Evolutionary conservation across 53 echinoderm and acorn worm species (phyloP).

Genomic region (Astropecten irregularis): DNA sequence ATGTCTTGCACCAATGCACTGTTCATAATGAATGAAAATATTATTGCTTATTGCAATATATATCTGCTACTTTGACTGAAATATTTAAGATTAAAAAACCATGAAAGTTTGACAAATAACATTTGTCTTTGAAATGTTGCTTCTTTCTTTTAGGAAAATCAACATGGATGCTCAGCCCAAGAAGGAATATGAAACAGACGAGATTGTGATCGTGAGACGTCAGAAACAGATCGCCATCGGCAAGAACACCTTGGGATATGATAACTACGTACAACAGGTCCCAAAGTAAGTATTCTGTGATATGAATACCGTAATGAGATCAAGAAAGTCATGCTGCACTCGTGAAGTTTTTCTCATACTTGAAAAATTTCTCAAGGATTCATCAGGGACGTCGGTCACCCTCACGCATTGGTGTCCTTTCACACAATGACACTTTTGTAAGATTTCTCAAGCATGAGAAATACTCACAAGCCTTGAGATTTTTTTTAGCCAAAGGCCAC

Average conservation of each 20-base stretch:
- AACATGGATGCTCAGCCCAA: slow-evolving; percentile 14
- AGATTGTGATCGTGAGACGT: slow-evolving; percentile 74
- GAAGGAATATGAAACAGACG: slow-evolving; percentile 71
- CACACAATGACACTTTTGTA: too few species aligned
- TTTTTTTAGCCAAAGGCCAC: background rate
- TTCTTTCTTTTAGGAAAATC: background rate
- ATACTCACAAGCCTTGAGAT: background rate
- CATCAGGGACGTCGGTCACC: too few species aligned
- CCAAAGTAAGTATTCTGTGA: slow-evolving; percentile 63
- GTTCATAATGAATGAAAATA: too few species aligned
- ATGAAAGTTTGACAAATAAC: too few species aligned
- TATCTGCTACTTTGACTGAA: too few species aligned
- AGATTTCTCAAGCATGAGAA: too few species aligned
- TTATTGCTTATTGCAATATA: too few species aligned
- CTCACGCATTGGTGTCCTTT: too few species aligned
- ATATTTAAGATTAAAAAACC: too few species aligned
- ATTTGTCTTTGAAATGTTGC: too few species aligned
- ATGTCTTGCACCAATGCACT: too few species aligned
- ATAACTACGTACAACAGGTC: slow-evolving; percentile 54
- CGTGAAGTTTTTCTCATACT: background rate
- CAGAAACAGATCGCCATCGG: slow-evolving; percentile 95
- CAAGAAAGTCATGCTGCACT: background rate
- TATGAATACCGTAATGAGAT: too few species aligned
- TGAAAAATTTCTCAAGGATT: background rate
- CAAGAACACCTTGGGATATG: slow-evolving; percentile 82